These are phyloP conservation scores for Ascaphus truei DNA, from an alignment of 2,113 vertebrate genomes.

Conservation along the genomic window DNA sequence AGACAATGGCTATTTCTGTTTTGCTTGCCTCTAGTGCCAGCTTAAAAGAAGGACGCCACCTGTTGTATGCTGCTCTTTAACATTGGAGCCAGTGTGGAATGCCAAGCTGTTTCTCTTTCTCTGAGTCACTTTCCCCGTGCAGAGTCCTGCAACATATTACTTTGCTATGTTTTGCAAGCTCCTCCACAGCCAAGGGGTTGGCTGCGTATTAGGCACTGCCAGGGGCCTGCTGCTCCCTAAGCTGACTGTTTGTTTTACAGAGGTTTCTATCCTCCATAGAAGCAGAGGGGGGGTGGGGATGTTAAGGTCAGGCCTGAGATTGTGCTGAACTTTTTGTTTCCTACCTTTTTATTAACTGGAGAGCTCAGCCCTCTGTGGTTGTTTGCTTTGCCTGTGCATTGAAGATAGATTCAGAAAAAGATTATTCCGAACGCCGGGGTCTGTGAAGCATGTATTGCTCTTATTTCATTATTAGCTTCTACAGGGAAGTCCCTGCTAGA, in stretches of 20 bases:
- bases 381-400: slow-evolving; percentile 15
- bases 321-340: slow-evolving; percentile 10
- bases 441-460: too few species aligned
- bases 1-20: neutral
- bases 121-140: neutral
- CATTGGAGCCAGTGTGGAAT: slow-evolving; percentile 7
- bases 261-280: slow-evolving; percentile 20
- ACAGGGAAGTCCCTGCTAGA: too few species aligned
- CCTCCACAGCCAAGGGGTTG: slow-evolving; percentile 18
- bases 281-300: neutral
- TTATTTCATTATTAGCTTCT: too few species aligned
- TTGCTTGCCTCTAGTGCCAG: too few species aligned
- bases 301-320: slow-evolving; percentile 8
- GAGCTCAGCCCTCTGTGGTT: too few species aligned
- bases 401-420: neutral
- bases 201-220: slow-evolving; percentile 14
- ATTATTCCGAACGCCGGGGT: too few species aligned
- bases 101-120: neutral
- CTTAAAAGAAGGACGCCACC: slow-evolving; percentile 8
- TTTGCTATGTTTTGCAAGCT: slow-evolving; percentile 4
- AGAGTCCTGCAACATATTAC: neutral
- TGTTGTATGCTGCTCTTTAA: slow-evolving; percentile 4
- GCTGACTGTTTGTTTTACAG: slow-evolving; percentile 2
- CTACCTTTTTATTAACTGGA: slow-evolving; percentile 6
- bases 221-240: slow-evolving; percentile 20